Evolutionary conservation across 1,140 invertebrate species (phyloP), one percentile per base, ranked within the genome.

Genomic region (Catajapyx aquilonaris): DNA sequence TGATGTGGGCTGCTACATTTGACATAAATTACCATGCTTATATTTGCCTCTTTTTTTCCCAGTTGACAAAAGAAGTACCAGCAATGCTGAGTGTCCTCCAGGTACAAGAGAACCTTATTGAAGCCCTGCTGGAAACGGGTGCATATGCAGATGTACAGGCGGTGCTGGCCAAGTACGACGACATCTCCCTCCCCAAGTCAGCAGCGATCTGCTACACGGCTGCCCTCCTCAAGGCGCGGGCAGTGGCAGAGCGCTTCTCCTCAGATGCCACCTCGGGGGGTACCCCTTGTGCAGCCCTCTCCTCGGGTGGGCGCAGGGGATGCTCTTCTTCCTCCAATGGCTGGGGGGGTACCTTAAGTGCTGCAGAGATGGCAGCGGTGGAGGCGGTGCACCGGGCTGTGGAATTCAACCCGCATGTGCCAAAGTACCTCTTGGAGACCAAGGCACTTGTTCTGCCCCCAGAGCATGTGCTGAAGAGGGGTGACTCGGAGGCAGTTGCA

Each of bases 341-440:
- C n/a, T n/a, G 80, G 46, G 86, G 85, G 58, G 63, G 84, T 48
- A 84, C 86, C 1, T 59, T 91, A 28, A 87, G 75, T 32, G 71
- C 78, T 20, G 80, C 85, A 16, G 90, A 95, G 60, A 81, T 93
- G 74, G 77, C 76, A 44, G 91, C 91, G 3, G 81, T 95, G 3
- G 88, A 97, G 61, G 90, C 91, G 4, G 90, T 97, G 50, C 90
- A 95, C 55, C 61, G 87, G 57, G 93, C 93, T 1, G 88, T 98
- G 5, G 93, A 97, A 58, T 98, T 94, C 57, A 97, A 98, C 69
- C 93, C 93, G 35, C 88, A 96, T 62, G 91, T 96, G 49, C 88
- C 91, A 22, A 93, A 93, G 63, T 97, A 97, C 68, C 66, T 98
- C 44, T 60, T 97, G 49, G 91, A 98, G 68, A 87, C 87, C 71